Base-by-base conservation (phyloP, 1,140 invertebrate genomes). In the Ostrea edulis region DNA sequence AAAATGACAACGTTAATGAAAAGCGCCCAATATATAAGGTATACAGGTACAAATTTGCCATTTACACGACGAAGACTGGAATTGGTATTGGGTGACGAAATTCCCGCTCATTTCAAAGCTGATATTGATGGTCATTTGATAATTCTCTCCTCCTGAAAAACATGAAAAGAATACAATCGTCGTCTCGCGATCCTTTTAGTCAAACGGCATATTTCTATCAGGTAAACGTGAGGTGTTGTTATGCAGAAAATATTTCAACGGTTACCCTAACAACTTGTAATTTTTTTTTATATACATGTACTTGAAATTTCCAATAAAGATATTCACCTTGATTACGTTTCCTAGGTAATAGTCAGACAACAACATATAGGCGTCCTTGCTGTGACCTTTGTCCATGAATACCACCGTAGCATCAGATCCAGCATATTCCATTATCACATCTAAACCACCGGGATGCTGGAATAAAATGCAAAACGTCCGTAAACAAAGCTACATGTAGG, bases 371-470 rank as follows among this genome's bases (percentile, higher is more conserved):
- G 95, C 95, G 51, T 92, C 90, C 22, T 95, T 95, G 2, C 97
- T 97, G 91, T 98, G 97, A 0, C 97, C 97, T 0, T 97, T 96
- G 25, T 97, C 97, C 35, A 97, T 95, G 94, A 98, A 98, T 0
- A 97, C 97, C 0, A 97, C 95, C 2, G 97, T 98, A 0, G 97
- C 97, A 94, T 99, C 98, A 8, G 97, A 95, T 0, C 98, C 98
- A 0, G 97, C 97, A 93, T 98, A 96, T 91, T 98, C 98, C 89
- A 98, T 92, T 58, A 98, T 96, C 0, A 98, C 96, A 51, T 98
- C 98, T 2, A 96, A 95, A 5, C 98, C 98, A 52, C 98, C 98
- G 0, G 98, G 98, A 95, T 98, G 98, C 95, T 97, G 93, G 44
- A 90, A 90, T 8, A 58, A 71, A 86, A 77, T 55, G 52, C 35